Percentiles rank a stretch among this genome's conserved stretches.
Evolutionary conservation across 2,113 vertebrate species (phyloP).

Genomic region (Apistogramma diplotaenia): DNA sequence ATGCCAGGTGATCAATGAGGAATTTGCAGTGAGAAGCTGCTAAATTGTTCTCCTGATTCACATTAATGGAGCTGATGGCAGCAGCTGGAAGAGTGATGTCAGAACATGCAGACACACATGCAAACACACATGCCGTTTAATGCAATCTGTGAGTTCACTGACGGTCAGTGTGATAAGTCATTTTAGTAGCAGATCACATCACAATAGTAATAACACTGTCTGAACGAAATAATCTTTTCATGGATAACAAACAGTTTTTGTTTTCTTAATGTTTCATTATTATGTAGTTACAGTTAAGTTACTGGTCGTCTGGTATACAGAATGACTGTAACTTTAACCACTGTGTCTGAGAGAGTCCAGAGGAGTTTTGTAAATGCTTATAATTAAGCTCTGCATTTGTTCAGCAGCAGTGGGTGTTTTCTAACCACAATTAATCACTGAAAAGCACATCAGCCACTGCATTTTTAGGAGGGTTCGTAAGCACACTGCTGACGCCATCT

Average conservation of each 20-base stretch:
- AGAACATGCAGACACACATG: background rate
- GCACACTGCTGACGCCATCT: background rate
- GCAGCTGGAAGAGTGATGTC: background rate
- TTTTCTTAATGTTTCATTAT: background rate
- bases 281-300: background rate
- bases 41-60: conserved; percentile 47
- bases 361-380: background rate
- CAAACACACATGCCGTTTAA: background rate
- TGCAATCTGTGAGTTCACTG: background rate
- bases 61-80: conserved; percentile 32
- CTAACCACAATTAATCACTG: background rate
- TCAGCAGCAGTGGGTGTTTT: background rate
- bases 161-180: background rate
- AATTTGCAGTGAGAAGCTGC: conserved; percentile 62
- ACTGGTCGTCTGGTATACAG: background rate
- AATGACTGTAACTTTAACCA: background rate
- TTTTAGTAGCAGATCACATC: background rate
- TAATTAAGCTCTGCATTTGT: background rate
- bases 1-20: conserved; percentile 57
- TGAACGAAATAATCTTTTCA: background rate
- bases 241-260: background rate
- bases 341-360: background rate
- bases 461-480: background rate
- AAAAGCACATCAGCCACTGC: background rate
- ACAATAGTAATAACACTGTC: background rate